Base-by-base conservation (phyloP, 2,888 invertebrate species). In the Leucophenga montana region DNA sequence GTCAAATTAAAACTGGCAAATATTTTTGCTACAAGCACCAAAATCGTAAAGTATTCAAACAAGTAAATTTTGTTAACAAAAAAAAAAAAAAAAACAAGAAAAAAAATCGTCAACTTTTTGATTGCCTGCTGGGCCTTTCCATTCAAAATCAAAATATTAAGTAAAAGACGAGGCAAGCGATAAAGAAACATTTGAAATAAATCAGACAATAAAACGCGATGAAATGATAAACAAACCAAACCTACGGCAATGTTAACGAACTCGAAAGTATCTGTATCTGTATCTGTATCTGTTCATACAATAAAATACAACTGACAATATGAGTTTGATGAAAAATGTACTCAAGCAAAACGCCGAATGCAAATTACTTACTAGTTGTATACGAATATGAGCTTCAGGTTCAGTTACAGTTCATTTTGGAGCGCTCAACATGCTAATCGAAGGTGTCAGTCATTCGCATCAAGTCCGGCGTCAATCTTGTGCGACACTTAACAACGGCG, bases 231-330 rank as follows among this genome's bases (percentile, higher is more conserved):
- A 68, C 53, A 46, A 48, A 57, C 46, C 33, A 59, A 81, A 83
- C 83, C 76, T 77, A 77, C 73, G 83, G 78, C 76, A 77, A 77
- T 75, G 81, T 82, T 80, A 82, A 82, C 75, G 81, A 84, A 73
- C 81, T 62, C 62, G 54, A 61, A 54, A 66, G 27, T 27, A 27
- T 27, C 27, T 39, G 39, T 39, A 8, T 39, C 1, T 3, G 8
- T 11, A 39, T 27, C 27, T 39, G 39, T 39, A 8, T 39, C 1
- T 3, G 8, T 11, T 5, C 1, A 39, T 5, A 39, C 39, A 39
- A 39, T 31, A 57, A 50, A 67, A 69, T 14, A 61, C 50, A 71
- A 44, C 66, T 8, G 66, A 56, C 16, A 71, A 54, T n/a, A n/a
- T 56, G 44, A 64, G 33, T 67, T 27, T 27, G 62, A 71, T 66